phyloP scores from a whole-genome alignment of 2,113 vertebrate species.

The Sinocyclocheilus maitianheensis region DNA sequence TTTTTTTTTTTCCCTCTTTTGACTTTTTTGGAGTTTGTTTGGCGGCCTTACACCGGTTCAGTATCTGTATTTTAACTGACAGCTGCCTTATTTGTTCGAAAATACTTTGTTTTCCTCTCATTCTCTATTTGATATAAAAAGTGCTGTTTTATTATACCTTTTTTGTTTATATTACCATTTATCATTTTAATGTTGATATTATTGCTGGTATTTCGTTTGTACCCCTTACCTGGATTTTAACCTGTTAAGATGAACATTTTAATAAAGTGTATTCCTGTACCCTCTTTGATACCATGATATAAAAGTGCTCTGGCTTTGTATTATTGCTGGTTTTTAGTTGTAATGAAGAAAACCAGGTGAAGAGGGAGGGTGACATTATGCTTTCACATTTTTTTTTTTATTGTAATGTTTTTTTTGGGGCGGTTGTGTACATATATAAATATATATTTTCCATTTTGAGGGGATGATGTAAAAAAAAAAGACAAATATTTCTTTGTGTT shows the following conservation, averaged over 20 bases:
- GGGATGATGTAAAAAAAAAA: constrained; percentile 68
- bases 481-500: constrained; percentile 67
- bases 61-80: constrained; percentile 71
- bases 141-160: constrained; percentile 61
- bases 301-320: constrained; percentile 38
- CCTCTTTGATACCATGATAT: constrained; percentile 22
- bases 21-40: background rate
- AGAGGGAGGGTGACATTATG: constrained; percentile 57
- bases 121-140: constrained; percentile 43
- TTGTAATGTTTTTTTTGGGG: background rate
- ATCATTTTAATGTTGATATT: constrained; percentile 70
- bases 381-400: constrained; percentile 51
- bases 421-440: constrained; percentile 61
- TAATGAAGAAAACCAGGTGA: constrained; percentile 51
- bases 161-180: constrained; percentile 70
- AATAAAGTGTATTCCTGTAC: constrained; percentile 17
- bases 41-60: constrained; percentile 38
- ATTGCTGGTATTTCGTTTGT: constrained; percentile 63
- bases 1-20: no score
- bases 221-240: constrained; percentile 51
- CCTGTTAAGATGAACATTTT: constrained; percentile 44
- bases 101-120: background rate
- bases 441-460: constrained; percentile 67
- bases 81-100: constrained; percentile 60
- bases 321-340: constrained; percentile 56